Percentiles rank a stretch among this genome's conserved stretches.
Conservation (phyloP, 2,113 vertebrate genomes). For the Urocolius indicus region DNA sequence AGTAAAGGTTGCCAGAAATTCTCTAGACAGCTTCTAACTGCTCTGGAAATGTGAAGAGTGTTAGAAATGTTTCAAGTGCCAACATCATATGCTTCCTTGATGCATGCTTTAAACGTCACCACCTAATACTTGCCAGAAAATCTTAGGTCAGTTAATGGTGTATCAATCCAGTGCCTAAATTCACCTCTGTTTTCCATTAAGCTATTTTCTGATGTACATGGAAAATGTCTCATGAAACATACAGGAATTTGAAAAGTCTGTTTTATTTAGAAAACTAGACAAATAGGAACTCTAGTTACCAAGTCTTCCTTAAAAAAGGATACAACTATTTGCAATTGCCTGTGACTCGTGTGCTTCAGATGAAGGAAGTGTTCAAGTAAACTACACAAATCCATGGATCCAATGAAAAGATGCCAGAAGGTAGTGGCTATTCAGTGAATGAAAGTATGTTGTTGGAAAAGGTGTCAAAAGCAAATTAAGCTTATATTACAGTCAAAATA, state of each 20-base stretch:
- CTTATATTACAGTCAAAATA: constrained; percentile 12
- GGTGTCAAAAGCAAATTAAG: constrained; percentile 28
- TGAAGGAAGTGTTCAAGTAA: background rate
- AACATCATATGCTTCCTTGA: constrained; percentile 33
- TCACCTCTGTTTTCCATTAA: background rate
- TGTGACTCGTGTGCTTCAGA: background rate
- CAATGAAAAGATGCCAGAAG: background rate
- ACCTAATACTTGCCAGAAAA: constrained; percentile 52
- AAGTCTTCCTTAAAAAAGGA: background rate
- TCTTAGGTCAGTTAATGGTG: constrained; percentile 10
- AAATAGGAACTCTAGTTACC: background rate
- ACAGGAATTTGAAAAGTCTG: background rate
- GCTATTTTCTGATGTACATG: background rate
- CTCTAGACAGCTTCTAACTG: constrained; percentile 56
- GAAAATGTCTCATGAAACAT: background rate
- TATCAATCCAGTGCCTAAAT: background rate
- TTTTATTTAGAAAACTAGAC: background rate
- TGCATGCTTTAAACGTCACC: constrained; percentile 55
- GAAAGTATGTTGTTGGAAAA: background rate
- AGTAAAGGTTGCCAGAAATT: constrained; percentile 56
- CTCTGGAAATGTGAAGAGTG: constrained; percentile 53
- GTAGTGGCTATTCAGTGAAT: background rate
- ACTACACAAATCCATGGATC: background rate
- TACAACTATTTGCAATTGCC: background rate
- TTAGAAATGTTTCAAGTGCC: background rate